These are phyloP conservation scores for Eretmochelys imbricata DNA, from an alignment of 2,113 vertebrate genomes.

Conservation along the genomic window DNA sequence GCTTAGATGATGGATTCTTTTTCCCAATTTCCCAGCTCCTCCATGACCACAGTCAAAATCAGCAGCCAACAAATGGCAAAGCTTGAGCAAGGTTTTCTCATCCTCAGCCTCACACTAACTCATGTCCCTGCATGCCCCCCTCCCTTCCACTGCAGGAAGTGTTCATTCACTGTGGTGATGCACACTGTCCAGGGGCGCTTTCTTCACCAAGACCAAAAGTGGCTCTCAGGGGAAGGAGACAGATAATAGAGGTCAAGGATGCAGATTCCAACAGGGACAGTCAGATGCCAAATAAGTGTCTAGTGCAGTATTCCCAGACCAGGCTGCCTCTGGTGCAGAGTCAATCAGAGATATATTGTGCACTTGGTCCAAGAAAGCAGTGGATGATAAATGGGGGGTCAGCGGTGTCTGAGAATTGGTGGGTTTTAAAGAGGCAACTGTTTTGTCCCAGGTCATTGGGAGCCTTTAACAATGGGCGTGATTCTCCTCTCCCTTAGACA, in stretches of 20 bases:
- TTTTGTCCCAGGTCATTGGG: conserved; percentile 14
- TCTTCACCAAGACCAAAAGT: too few species aligned
- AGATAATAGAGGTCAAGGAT: too few species aligned
- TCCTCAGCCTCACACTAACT: not conserved
- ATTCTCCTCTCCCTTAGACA: conserved; percentile 19
- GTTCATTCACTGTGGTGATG: too few species aligned
- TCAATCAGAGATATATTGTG: not conserved
- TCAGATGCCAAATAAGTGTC: not conserved
- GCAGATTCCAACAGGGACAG: not conserved
- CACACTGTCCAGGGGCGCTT: not conserved
- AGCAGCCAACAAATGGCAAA: not conserved
- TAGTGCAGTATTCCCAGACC: not conserved
- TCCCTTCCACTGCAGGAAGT: not conserved
- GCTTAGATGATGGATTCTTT: not conserved
- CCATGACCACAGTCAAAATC: not conserved
- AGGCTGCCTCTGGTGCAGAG: not conserved
- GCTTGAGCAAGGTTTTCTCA: too few species aligned
- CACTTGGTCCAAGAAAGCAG: not conserved
- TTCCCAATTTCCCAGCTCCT: not conserved
- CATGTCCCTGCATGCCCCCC: not conserved
- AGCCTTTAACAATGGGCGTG: conserved; percentile 26
- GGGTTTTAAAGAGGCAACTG: not conserved
- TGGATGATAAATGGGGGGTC: not conserved
- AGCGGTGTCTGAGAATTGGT: not conserved
- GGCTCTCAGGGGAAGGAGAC: not conserved